Base-by-base conservation (phyloP, 2,888 invertebrate species). In the Meteorus colon region DNA sequence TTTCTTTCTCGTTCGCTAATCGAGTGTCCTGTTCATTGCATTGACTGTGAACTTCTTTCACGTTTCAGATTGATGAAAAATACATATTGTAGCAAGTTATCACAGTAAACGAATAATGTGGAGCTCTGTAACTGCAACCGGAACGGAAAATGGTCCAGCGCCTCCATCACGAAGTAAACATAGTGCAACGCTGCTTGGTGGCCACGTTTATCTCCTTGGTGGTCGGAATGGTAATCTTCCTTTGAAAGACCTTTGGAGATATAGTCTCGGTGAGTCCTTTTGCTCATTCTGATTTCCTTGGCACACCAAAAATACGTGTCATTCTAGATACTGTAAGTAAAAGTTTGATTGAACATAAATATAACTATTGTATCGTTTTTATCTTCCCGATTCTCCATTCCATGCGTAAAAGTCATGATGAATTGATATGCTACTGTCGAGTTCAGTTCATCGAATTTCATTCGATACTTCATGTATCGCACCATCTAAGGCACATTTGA, bases 181-280 rank as follows among this genome's bases (percentile, higher is more conserved):
- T 91, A 95, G 96, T 70, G 95, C 95, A 78, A 95, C 96, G 81
- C 90, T 95, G 81, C 92, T 94, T 81, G 94, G 93, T 65, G 94
- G 94, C n/a, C 91, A 93, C 89, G 92, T 97, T 79, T 97, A 96
- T 89, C 92, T 97, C 81, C 92, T 95, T 81, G 96, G 96, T 16
- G 96, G 97, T n/a, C 91, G 96, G 67, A 96, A 96, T 87, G 95
- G 95, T 27, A 94, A 95, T 84, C 91, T 95, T 82, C 96, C 96
- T 4, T 92, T 96, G 77, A 93, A 94, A 88, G 97, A 97, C 90
- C 93, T 97, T 86, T 97, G 97, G 96, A 93, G 94, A 84, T 95
- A 95, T 86, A 93, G 94, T 83, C 91, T 96, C 66, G 93, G 95
- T 95, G 84, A 91, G 90, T 82, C 78, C 59, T 41, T 19, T 10